phyloP scores from a whole-genome alignment of 2,888 invertebrate genomes.

The Polydrusus pterygomalis region DNA sequence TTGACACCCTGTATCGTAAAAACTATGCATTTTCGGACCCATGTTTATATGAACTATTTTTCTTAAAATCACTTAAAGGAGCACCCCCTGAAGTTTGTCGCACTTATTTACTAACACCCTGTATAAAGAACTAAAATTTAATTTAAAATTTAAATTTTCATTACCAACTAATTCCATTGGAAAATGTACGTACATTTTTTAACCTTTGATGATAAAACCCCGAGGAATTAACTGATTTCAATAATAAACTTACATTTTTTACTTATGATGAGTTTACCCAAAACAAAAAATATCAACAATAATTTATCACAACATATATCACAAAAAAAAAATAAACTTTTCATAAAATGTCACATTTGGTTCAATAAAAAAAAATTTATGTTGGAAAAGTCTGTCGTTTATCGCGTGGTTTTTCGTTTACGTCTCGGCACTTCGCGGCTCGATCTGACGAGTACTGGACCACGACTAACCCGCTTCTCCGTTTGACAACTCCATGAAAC shows the following conservation, averaged over 20 bases:
- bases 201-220: too few relatives aligned
- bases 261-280: background rate
- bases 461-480: conserved; percentile 51
- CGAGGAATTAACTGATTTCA: too few relatives aligned
- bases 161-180: too few relatives aligned
- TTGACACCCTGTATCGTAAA: too few relatives aligned
- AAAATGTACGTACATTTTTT: too few relatives aligned
- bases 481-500: conserved; percentile 51
- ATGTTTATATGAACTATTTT: too few relatives aligned
- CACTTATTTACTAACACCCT: too few relatives aligned
- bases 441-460: conserved; percentile 47
- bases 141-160: too few relatives aligned
- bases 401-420: conserved; percentile 37
- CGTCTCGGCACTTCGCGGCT: conserved; percentile 30
- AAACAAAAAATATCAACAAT: conserved; percentile 10
- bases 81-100: too few relatives aligned
- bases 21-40: too few relatives aligned
- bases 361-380: background rate
- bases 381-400: conserved; percentile 9
- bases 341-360: conserved; percentile 21
- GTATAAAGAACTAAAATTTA: too few relatives aligned
- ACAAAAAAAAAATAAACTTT: conserved; percentile 13
- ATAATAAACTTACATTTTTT: conserved; percentile 9
- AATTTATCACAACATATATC: conserved; percentile 27
- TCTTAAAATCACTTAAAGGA: too few relatives aligned